Percentiles rank a stretch among this genome's conserved stretches.
Evolutionary conservation across 1,140 invertebrate species (phyloP).

Genomic region (Bombus picipes): DNA sequence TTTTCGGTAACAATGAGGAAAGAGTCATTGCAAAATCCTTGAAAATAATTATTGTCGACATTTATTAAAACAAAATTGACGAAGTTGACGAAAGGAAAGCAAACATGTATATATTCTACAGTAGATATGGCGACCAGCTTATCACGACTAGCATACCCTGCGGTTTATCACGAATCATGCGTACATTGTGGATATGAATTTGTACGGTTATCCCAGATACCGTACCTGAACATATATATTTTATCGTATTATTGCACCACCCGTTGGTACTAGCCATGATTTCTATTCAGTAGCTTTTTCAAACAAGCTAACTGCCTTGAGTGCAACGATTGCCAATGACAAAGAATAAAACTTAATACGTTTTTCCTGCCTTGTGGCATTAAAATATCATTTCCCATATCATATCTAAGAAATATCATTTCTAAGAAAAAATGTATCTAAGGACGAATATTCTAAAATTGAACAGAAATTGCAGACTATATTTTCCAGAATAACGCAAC

Average conservation of each 20-base stretch:
- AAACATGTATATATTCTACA: background rate
- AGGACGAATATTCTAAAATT: background rate
- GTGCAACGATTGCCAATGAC: background rate
- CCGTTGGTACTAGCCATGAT: background rate
- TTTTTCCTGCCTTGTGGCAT: background rate
- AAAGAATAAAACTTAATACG: background rate
- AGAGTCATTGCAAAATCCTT: too few relatives aligned
- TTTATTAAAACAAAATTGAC: too few relatives aligned
- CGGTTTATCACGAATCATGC: conserved; percentile 25
- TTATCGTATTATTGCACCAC: background rate
- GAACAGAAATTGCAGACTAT: background rate
- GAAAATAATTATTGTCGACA: too few relatives aligned
- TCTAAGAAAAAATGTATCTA: background rate
- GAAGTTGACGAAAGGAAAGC: background rate
- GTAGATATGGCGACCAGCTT: background rate
- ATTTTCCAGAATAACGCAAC: background rate
- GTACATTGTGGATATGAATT: conserved; percentile 12
- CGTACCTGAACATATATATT: conserved; percentile 6
- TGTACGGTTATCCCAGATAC: background rate
- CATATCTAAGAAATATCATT: too few relatives aligned
- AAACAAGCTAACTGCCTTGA: background rate
- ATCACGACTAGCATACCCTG: background rate
- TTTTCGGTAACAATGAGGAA: too few relatives aligned
- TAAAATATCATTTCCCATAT: background rate
- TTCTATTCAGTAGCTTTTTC: background rate